phyloP scores from a whole-genome alignment of 2,888 invertebrate species.

The Euclidia mi region DNA sequence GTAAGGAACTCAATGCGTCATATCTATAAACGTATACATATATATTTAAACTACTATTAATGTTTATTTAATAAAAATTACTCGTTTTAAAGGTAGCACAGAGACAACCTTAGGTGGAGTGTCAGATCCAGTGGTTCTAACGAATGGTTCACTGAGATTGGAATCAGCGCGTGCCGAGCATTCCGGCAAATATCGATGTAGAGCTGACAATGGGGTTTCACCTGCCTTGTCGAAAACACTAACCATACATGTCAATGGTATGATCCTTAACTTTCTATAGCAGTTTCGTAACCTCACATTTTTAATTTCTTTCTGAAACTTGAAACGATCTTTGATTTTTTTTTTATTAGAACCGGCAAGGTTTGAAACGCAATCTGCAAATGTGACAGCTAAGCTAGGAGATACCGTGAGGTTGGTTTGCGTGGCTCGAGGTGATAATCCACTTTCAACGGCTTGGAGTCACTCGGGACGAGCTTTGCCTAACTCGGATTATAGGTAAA shows the following conservation, averaged over 20 bases:
- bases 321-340: no score
- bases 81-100: slow-evolving; percentile 74
- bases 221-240: slow-evolving; percentile 95
- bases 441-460: slow-evolving; percentile 95
- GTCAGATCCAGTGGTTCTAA: slow-evolving; percentile 85
- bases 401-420: slow-evolving; percentile 94
- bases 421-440: slow-evolving; percentile 95
- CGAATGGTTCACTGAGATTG: slow-evolving; percentile 93
- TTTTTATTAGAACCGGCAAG: slow-evolving; percentile 92
- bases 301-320: no score
- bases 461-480: slow-evolving; percentile 92
- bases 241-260: slow-evolving; percentile 95
- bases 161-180: slow-evolving; percentile 93
- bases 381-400: slow-evolving; percentile 94
- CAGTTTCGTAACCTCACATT: no score
- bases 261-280: slow-evolving; percentile 65
- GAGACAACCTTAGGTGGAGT: slow-evolving; percentile 83
- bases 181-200: slow-evolving; percentile 96
- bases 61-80: no score
- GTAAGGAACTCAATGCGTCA: no score
- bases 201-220: slow-evolving; percentile 96
- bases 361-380: slow-evolving; percentile 93
- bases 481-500: slow-evolving; percentile 91
- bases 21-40: no score
- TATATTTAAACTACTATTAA: no score